Percentiles rank a stretch among this genome's conserved stretches.
Evolutionary conservation across 2,797 vertebrate genomes (phyloP).

Genomic region (Acrocephalus scirpaceus): DNA sequence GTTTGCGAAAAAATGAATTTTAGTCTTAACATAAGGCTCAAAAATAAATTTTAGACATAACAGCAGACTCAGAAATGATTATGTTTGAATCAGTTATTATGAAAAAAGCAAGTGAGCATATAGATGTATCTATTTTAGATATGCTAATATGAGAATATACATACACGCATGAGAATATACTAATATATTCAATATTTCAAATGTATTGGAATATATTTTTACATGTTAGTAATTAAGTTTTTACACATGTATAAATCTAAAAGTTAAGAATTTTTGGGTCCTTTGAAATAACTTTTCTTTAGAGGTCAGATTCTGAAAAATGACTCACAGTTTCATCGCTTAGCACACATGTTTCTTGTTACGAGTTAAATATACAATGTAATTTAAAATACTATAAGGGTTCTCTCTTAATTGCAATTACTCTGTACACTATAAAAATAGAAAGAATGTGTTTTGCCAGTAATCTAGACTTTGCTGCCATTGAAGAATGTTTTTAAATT

Average conservation of each 20-base stretch:
- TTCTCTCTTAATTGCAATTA: slow-evolving; percentile 10
- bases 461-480: background rate
- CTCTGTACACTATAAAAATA: background rate
- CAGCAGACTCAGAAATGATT: background rate
- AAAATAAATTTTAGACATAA: background rate
- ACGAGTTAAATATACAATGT: background rate
- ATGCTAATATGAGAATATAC: background rate
- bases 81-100: background rate
- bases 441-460: background rate
- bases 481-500: slow-evolving; percentile 21
- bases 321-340: background rate
- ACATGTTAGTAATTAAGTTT: background rate
- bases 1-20: background rate
- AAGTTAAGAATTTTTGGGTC: background rate
- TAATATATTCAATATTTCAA: background rate
- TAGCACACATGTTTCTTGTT: slow-evolving; percentile 32
- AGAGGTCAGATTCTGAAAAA: slow-evolving; percentile 19
- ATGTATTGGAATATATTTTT: background rate
- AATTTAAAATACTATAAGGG: slow-evolving; percentile 1
- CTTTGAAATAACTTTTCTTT: background rate
- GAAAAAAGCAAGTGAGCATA: background rate
- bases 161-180: background rate
- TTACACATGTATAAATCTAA: background rate
- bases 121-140: background rate
- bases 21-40: background rate